Conservation (phyloP, 1,140 invertebrate genomes). For the Fragariocoptes setiger region DNA sequence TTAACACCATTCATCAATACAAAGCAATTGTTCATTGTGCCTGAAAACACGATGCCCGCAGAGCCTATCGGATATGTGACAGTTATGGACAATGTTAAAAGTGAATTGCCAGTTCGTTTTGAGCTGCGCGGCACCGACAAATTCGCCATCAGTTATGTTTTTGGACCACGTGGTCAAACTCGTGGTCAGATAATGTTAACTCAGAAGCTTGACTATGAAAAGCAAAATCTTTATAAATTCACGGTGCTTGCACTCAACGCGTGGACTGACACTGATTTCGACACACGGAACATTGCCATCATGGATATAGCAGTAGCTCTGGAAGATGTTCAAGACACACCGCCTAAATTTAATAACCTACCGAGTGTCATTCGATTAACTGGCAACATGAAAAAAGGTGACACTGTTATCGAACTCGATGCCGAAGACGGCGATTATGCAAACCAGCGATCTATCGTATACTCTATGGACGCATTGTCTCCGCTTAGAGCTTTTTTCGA, state of each 20-base stretch:
- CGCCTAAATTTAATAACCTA: slow-evolving; percentile 40
- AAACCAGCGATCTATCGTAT: slow-evolving; percentile 40
- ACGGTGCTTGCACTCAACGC: slow-evolving; percentile 48
- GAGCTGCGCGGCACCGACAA: slow-evolving; percentile 35
- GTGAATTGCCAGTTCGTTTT: slow-evolving; percentile 36
- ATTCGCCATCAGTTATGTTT: slow-evolving; percentile 39
- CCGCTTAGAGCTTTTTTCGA: neutral
- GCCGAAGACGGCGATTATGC: slow-evolving; percentile 66
- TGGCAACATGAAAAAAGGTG: slow-evolving; percentile 26
- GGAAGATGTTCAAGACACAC: slow-evolving; percentile 49
- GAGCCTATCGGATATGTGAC: slow-evolving; percentile 46
- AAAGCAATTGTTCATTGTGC: too few relatives aligned
- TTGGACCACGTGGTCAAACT: slow-evolving; percentile 33
- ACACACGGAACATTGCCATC: slow-evolving; percentile 48
- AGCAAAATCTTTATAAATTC: slow-evolving; percentile 43
- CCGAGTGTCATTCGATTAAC: slow-evolving; percentile 39
- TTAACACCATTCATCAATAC: too few relatives aligned
- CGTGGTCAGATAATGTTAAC: slow-evolving; percentile 38
- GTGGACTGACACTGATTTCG: slow-evolving; percentile 38
- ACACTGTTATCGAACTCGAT: slow-evolving; percentile 30
- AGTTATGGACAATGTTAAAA: slow-evolving; percentile 37
- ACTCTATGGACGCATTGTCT: slow-evolving; percentile 23
- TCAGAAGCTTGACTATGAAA: slow-evolving; percentile 45
- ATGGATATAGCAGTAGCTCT: slow-evolving; percentile 43
- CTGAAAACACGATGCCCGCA: too few relatives aligned